A percentile compares a stretch with the other conserved stretches of the same genome.
phyloP scores from a whole-genome alignment of 2,797 vertebrate genomes.

The Serranus cabrilla region DNA sequence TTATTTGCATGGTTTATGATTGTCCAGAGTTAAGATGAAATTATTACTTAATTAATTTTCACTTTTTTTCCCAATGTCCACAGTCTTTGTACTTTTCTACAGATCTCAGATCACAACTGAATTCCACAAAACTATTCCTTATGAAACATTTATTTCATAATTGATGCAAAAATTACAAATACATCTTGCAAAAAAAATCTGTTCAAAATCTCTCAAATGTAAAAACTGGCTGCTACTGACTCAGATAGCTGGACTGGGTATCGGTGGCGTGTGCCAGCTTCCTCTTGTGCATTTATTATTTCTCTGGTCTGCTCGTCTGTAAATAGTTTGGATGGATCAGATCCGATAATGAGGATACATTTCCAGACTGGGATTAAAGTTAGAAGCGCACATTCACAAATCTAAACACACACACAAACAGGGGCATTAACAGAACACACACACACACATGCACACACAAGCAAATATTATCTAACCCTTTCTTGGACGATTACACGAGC shows the following conservation, averaged over 20 bases:
- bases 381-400: constrained; percentile 6
- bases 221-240: too few relatives aligned
- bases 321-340: not conserved
- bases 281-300: not conserved
- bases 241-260: too few relatives aligned
- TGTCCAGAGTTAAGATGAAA: not conserved
- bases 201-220: too few relatives aligned
- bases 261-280: not conserved
- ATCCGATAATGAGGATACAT: constrained; percentile 7
- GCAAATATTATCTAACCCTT: not conserved
- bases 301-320: not conserved
- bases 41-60: not conserved
- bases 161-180: too few relatives aligned
- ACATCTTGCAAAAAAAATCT: too few relatives aligned
- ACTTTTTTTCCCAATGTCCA: too few relatives aligned
- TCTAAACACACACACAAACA: constrained; percentile 29
- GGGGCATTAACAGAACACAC: constrained; percentile 7
- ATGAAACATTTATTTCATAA: too few relatives aligned
- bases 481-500: not conserved
- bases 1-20: not conserved
- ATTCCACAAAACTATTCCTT: too few relatives aligned
- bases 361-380: constrained; percentile 2
- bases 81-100: too few relatives aligned
- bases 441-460: constrained; percentile 17
- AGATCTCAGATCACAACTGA: too few relatives aligned